Percentiles rank a stretch among this genome's conserved stretches.
Conservation (phyloP, 2,113 vertebrate genomes). For the Pandion haliaetus region DNA sequence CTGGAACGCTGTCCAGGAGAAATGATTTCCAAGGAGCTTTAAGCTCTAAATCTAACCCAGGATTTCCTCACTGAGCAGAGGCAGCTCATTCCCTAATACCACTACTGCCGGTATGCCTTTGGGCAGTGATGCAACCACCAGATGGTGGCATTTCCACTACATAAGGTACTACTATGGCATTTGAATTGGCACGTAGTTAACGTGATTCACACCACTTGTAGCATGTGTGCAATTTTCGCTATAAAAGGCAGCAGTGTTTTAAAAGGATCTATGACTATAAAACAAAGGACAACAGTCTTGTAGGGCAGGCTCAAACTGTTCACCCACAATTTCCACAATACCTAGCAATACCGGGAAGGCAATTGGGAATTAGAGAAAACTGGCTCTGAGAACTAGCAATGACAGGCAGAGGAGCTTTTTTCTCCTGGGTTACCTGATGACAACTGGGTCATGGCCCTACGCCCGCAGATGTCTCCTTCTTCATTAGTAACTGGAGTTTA, state of each 20-base stretch:
- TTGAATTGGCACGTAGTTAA: neutral
- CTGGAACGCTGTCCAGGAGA: neutral
- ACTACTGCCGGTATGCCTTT: neutral
- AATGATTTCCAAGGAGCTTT: slow-evolving; percentile 6
- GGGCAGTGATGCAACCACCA: slow-evolving; percentile 52
- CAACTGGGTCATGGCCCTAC: neutral
- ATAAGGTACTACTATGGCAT: neutral
- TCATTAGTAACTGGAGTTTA: neutral
- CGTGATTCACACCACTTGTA: neutral
- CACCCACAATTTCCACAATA: neutral
- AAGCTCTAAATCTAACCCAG: slow-evolving; percentile 44
- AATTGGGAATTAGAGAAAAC: slow-evolving; percentile 15
- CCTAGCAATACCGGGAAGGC: neutral
- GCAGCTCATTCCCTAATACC: neutral
- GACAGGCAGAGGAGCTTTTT: neutral
- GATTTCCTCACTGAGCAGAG: slow-evolving; percentile 37
- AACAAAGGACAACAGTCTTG: neutral
- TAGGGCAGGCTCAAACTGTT: neutral
- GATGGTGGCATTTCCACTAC: slow-evolving; percentile 71
- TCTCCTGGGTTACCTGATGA: neutral
- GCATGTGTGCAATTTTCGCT: neutral
- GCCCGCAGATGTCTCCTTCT: neutral
- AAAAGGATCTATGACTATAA: neutral
- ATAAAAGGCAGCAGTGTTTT: neutral
- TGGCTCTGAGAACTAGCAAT: neutral